Conservation (phyloP, 2,113 vertebrate species). For the Cephalopterus ornatus region DNA sequence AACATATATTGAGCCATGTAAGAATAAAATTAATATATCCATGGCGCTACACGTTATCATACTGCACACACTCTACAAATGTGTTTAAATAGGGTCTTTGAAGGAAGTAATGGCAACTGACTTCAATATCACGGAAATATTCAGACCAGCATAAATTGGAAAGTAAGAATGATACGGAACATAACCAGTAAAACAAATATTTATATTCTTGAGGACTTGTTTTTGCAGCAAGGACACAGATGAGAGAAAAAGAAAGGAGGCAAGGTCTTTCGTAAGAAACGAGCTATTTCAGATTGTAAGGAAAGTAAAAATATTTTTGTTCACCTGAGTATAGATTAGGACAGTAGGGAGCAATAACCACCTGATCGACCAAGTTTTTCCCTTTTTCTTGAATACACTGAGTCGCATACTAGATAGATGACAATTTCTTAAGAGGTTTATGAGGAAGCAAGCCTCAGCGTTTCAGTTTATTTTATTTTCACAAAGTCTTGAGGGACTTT, state of each 20-base stretch:
- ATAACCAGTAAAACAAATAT: background rate
- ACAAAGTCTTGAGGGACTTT: background rate
- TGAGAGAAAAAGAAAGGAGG: background rate
- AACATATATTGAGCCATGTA: background rate
- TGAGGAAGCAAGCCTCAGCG: background rate
- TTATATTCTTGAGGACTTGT: background rate
- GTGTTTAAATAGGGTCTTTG: background rate
- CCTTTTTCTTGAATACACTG: background rate
- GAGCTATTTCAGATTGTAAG: background rate
- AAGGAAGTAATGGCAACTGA: background rate
- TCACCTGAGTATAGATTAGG: background rate
- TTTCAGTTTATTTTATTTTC: background rate
- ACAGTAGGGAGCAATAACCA: background rate
- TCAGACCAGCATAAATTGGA: background rate
- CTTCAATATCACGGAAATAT: background rate
- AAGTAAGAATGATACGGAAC: background rate
- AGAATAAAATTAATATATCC: constrained; percentile 3
- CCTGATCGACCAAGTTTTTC: background rate
- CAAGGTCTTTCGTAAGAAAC: background rate
- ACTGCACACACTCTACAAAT: background rate
- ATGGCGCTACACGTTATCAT: fast-evolving
- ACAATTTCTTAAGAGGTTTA: background rate
- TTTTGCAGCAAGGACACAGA: background rate
- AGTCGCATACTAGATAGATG: background rate
- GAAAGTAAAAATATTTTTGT: background rate